These are phyloP conservation scores for Drosophila paranaensis DNA, from an alignment of 2,888 invertebrate genomes.

Conservation along the genomic window DNA sequence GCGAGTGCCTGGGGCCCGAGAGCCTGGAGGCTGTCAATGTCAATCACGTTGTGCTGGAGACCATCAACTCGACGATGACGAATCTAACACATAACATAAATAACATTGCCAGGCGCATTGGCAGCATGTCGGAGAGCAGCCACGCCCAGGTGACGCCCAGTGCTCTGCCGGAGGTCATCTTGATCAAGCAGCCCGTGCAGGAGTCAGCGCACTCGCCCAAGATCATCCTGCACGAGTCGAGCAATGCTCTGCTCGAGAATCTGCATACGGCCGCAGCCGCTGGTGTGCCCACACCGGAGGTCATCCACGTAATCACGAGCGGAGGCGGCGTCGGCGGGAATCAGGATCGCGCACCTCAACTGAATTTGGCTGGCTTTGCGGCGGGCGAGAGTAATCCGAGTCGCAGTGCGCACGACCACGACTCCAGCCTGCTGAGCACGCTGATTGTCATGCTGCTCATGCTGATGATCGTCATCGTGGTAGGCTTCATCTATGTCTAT, in stretches of 20 bases:
- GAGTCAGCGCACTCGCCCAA: conserved; percentile 78
- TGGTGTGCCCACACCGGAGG: conserved; percentile 77
- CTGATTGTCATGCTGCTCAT: conserved; percentile 79
- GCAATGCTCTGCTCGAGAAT: conserved; percentile 72
- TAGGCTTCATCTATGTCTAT: conserved; percentile 82
- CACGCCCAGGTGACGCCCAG: conserved; percentile 56
- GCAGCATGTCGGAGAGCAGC: conserved; percentile 55
- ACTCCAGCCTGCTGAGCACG: conserved; percentile 77
- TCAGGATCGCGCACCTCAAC: conserved; percentile 53
- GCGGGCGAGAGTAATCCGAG: conserved; percentile 47
- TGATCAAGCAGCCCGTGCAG: conserved; percentile 80
- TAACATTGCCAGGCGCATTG: conserved; percentile 80
- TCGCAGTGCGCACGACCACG: conserved; percentile 67
- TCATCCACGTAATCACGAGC: conserved; percentile 83
- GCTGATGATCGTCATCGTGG: conserved; percentile 76
- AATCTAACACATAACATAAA: conserved; percentile 83
- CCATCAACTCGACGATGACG: conserved; percentile 83
- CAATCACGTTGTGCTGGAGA: conserved; percentile 82
- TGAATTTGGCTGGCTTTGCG: conserved; percentile 69
- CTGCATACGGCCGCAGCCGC: conserved; percentile 62
- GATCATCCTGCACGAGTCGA: conserved; percentile 82
- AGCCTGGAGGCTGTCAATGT: conserved; percentile 64
- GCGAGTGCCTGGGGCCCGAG: conserved; percentile 62
- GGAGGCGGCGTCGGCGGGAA: conserved; percentile 43
- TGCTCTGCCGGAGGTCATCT: conserved; percentile 81